A percentile compares a stretch with the other conserved stretches of the same genome.
These are phyloP conservation scores for Ictalurus punctatus DNA, from an alignment of 2,113 vertebrate species.

Conservation along the genomic window DNA sequence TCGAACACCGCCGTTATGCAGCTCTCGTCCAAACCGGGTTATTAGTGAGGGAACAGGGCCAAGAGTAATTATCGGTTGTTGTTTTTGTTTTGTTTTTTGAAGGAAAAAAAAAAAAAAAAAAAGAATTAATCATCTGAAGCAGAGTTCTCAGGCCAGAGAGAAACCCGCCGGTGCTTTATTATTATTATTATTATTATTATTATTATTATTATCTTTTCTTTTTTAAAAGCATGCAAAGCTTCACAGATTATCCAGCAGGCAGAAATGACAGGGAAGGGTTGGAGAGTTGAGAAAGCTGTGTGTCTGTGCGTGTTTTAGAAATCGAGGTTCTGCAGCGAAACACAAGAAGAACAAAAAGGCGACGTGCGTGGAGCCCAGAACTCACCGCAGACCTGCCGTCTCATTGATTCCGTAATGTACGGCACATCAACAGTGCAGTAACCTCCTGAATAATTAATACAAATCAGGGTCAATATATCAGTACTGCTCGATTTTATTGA, in stretches of 20 bases:
- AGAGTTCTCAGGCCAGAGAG: constrained; percentile 65
- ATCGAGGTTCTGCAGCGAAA: constrained; percentile 71
- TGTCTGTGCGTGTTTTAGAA: constrained; percentile 66
- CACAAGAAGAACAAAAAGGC: constrained; percentile 62
- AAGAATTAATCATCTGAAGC: constrained; percentile 30
- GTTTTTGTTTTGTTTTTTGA: no score
- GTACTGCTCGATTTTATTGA: constrained; percentile 50
- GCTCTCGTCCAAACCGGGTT: constrained; percentile 51
- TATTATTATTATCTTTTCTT: no score
- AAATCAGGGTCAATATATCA: constrained; percentile 75
- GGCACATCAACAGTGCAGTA: constrained; percentile 82
- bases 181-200: no score
- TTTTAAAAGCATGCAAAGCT: constrained; percentile 76
- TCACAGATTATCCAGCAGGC: constrained; percentile 71
- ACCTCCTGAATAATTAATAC: constrained; percentile 82
- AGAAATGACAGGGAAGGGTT: constrained; percentile 61
- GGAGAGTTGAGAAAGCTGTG: constrained; percentile 73
- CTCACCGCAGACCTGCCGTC: constrained; percentile 83
- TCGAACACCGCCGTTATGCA: constrained; percentile 54
- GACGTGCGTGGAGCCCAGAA: constrained; percentile 70
- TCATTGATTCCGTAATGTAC: constrained; percentile 80
- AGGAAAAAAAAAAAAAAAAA: not conserved
- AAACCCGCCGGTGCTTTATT: constrained; percentile 59
- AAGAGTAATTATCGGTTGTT: constrained; percentile 19
- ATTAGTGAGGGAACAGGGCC: constrained; percentile 24